Conservation (phyloP, 2,113 vertebrate species). For the Lanius ludovicianus region DNA sequence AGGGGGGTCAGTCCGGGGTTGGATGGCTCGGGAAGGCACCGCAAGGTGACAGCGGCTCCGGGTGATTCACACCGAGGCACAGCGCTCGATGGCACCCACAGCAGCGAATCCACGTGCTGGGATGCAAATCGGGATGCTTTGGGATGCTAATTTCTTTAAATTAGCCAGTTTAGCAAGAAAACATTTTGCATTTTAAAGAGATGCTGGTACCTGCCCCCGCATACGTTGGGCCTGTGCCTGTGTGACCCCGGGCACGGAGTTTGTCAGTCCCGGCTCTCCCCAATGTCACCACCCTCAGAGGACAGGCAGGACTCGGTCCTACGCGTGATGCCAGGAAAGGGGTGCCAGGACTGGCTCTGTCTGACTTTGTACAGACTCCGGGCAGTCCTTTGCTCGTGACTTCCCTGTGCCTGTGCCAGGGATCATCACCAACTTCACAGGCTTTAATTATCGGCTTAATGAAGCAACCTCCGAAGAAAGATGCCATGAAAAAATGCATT, state of each 20-base stretch:
- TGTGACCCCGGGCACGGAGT: not conserved
- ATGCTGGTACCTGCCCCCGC: not conserved
- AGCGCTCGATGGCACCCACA: not conserved
- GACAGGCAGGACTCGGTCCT: not conserved
- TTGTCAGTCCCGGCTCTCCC: accelerated
- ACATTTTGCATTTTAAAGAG: conserved; percentile 23
- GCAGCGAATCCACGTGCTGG: not conserved
- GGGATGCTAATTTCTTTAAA: not conserved
- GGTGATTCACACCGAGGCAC: not conserved
- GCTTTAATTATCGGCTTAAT: conserved; percentile 8
- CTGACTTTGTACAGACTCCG: not conserved
- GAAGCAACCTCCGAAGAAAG: not conserved
- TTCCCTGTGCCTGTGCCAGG: not conserved
- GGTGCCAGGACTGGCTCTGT: not conserved
- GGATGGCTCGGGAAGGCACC: not conserved
- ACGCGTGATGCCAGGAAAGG: not conserved
- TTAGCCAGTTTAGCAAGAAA: conserved; percentile 26
- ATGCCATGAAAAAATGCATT: not conserved
- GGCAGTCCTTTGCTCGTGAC: not conserved
- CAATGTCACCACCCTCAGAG: not conserved
- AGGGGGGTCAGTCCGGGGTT: not conserved
- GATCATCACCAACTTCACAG: not conserved
- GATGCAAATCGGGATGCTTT: not conserved
- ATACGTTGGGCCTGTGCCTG: not conserved
- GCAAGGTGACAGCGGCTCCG: not conserved